Evolutionary conservation across 2,113 vertebrate genomes (phyloP).

Genomic region (Spizaetus ornatus): DNA sequence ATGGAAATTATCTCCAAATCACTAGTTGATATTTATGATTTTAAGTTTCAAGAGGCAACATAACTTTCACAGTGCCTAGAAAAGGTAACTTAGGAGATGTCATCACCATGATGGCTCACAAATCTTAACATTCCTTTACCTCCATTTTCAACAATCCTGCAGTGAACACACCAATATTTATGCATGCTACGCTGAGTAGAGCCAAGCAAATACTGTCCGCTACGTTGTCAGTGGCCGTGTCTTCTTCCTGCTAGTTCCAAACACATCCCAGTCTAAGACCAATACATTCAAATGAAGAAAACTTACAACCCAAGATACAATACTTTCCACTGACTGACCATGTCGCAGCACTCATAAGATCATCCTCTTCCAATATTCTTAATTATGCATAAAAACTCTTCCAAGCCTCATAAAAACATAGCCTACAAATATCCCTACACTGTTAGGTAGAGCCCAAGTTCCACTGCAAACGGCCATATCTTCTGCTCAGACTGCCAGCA

Average conservation of each 20-base stretch:
- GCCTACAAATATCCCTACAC: background rate
- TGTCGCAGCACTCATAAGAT: accelerated
- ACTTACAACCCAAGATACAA: background rate
- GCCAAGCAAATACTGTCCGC: background rate
- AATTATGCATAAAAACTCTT: background rate
- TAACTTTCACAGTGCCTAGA: background rate
- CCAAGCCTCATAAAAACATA: background rate
- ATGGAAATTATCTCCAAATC: background rate
- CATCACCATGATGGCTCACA: background rate
- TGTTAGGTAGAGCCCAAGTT: background rate
- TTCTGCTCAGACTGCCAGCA: background rate
- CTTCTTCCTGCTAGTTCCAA: background rate
- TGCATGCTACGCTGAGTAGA: background rate
- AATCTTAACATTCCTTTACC: background rate
- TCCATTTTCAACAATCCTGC: background rate
- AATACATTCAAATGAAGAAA: background rate
- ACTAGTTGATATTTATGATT: background rate
- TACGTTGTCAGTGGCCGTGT: background rate
- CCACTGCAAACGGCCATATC: background rate
- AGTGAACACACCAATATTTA: background rate
- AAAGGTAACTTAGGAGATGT: background rate
- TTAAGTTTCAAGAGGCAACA: background rate
- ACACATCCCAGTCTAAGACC: background rate
- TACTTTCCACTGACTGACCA: background rate
- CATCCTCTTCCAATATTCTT: background rate